Evolutionary conservation across 2,888 invertebrate species (phyloP).

Genomic region (Lathronympha strigana): DNA sequence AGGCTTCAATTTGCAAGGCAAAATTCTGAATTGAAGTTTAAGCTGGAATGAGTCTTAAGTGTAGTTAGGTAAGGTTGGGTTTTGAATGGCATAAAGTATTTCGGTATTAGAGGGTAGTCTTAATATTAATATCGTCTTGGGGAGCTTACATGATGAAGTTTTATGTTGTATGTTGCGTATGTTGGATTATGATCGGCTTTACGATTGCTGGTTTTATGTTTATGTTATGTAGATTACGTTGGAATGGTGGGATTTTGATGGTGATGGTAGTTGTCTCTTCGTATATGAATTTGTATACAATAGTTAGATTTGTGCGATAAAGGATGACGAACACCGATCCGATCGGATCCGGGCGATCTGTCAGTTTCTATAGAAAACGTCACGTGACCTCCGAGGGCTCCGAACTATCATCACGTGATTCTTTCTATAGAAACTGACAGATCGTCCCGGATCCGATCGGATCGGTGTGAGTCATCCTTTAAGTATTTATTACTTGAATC

Average conservation of each 20-base stretch:
- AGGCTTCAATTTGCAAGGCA: neutral
- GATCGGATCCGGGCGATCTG: too few relatives aligned
- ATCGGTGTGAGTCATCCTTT: too few relatives aligned
- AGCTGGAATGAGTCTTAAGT: neutral
- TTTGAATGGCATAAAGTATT: neutral
- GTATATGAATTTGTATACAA: neutral
- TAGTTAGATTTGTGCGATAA: too few relatives aligned
- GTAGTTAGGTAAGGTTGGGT: neutral
- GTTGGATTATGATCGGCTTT: conserved; percentile 41
- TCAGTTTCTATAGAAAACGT: too few relatives aligned
- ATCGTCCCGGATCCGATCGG: too few relatives aligned
- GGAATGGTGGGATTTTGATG: neutral
- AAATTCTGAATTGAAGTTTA: too few relatives aligned
- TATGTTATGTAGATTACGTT: conserved; percentile 17
- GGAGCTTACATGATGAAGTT: conserved; percentile 48
- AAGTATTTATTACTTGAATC: too few relatives aligned
- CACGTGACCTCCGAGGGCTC: too few relatives aligned
- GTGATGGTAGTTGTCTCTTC: neutral
- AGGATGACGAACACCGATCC: too few relatives aligned
- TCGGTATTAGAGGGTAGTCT: conserved; percentile 43
- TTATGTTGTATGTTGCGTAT: conserved; percentile 43
- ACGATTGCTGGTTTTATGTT: conserved; percentile 39
- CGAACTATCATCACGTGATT: too few relatives aligned
- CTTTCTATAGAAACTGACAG: too few relatives aligned
- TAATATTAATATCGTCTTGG: conserved; percentile 50